phyloP scores from a whole-genome alignment of 2,797 vertebrate species.

The Ceyx erithaca region DNA sequence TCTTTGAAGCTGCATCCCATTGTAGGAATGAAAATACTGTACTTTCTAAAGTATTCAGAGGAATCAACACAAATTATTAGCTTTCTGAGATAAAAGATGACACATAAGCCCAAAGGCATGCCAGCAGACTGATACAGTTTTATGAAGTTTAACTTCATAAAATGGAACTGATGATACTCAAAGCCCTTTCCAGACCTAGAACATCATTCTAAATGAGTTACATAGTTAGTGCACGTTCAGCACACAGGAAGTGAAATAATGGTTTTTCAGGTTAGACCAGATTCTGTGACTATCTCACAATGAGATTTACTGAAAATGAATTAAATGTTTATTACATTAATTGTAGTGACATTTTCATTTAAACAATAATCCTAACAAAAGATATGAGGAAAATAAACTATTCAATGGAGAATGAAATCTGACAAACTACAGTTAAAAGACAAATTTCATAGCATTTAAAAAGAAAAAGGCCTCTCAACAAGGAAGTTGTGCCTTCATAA shows the following conservation, averaged over 20 bases:
- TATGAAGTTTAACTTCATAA: neutral
- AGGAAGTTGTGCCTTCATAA: constrained; percentile 76
- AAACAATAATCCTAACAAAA: neutral
- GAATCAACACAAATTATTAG: neutral
- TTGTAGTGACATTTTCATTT: neutral
- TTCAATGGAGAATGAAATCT: neutral
- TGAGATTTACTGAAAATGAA: neutral
- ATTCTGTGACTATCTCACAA: neutral
- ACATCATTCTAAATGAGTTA: neutral
- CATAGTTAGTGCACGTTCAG: neutral
- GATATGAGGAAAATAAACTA: neutral
- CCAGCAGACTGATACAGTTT: neutral
- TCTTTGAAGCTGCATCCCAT: accelerated
- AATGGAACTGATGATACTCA: too few relatives aligned
- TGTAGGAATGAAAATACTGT: neutral
- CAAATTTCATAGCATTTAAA: constrained; percentile 75
- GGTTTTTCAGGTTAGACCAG: neutral
- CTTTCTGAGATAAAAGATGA: neutral
- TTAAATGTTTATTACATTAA: neutral
- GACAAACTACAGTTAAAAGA: constrained; percentile 58
- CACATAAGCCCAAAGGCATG: neutral
- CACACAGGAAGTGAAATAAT: neutral
- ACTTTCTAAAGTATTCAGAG: neutral
- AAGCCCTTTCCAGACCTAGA: neutral
- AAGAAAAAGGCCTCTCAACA: constrained; percentile 78